Evolutionary conservation across 2,797 vertebrate species (phyloP), one percentile per base, ranked within the genome.

Genomic region (Artibeus jamaicensis): DNA sequence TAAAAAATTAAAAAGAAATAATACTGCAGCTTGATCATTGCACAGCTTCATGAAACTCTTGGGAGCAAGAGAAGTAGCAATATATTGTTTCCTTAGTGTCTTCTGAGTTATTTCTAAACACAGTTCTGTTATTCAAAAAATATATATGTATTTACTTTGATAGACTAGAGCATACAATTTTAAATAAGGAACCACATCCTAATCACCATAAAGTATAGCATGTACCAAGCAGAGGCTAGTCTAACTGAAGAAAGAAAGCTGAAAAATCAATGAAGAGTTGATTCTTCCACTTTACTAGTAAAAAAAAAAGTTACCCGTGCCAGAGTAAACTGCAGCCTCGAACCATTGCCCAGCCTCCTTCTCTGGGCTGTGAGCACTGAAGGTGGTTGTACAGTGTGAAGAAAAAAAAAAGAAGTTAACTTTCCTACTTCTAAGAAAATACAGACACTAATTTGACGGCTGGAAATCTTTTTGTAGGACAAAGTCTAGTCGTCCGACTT

Each of bases 381-480:
- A 77, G 42, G 50, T 7, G 48, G 15, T 37, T 89, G 76, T 32
- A 84, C 29, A 87, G 21, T 29, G 16, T 68, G 29, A 68, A 78
- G 77, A 53, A 53, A 21, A 21, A 86, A 70, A 46, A n/a, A n/a
- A n/a, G n/a, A n/a, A n/a, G n/a, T 53, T 96, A 0, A 0, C 86
- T 95, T 94, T 95, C 62, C 81, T 53, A 82, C 9, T 62, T 86
- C 83, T 96, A 97, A 97, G 67, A 95, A 97, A 97, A 97, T 53
- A 94, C 68, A 89, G 79, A 96, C 93, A 95, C 86, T 88, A 85
- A 68, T 8, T 53, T 88, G 89, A 91, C 74, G 71, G 44, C 12
- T 32, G 8, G 57, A 96, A 96, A 97, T 94, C 59, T 79, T 78
- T 95, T 97, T 95, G 82, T 96, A 95, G 95, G 93, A 79, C 53